Evolutionary conservation across 2,113 vertebrate species (phyloP), one percentile per base, ranked within the genome.

Genomic region (Glaucidium brasilianum): DNA sequence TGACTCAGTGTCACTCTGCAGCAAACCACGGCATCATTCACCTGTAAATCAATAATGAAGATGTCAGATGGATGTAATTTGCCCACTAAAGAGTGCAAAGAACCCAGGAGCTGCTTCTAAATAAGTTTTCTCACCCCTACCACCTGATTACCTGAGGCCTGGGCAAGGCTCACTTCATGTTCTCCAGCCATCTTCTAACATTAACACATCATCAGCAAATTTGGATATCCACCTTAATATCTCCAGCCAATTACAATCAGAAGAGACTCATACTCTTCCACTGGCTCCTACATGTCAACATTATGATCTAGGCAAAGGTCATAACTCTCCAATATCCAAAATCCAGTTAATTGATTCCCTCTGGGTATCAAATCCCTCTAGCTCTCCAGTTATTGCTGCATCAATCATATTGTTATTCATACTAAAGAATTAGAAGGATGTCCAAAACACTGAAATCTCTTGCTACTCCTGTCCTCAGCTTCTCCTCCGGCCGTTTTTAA

Each of bases 371-470:
- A 93, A 91, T 92, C 81, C 96, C 95, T 69, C 29, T 68, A 95
- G 92, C 83, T 30, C 75, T 23, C 75, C 60, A 56, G 85, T 88
- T 97, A 96, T 96, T 97, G 85, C 95, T 88, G 79, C 96, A 95
- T 97, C 96, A 88, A 94, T 97, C 96, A 96, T 97, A 96, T 90
- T 59, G 92, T 64, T 95, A 84, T 88, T 96, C 95, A 96, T 95
- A 93, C 82, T 90, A 67, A 93, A 80, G 95, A 88, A 96, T 94
- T 94, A 96, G 59, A 71, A 79, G 26, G n/a, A 67, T 77, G 88
- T 86, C 96, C 95, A 94, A 95, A 95, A 81, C 95, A 64, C 75
- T 93, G 95, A 94, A 71, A 90, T 95, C 75, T 86, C 68, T 63
- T 67, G 19, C 94, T 88, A 11, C 79, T 83, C 72, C 85, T 32